Conservation (phyloP, 2,797 vertebrate species). For the Chelonia mydas region DNA sequence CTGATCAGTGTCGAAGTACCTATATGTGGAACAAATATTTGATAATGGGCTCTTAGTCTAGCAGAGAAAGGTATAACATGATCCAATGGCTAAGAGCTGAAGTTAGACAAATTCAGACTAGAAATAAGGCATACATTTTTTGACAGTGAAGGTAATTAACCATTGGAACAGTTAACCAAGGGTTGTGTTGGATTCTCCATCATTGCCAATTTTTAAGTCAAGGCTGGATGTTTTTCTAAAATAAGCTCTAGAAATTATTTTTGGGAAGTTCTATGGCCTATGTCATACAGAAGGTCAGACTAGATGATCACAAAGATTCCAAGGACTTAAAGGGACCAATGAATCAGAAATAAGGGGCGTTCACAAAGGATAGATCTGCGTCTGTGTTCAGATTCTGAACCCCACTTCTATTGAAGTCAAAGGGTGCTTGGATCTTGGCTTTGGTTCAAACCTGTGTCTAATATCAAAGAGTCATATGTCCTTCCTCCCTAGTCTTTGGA, state of each 20-base stretch:
- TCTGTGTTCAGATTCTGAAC: neutral
- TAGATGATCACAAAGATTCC: neutral
- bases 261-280: neutral
- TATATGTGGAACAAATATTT: no score
- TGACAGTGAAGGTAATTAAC: neutral
- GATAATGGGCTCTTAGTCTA: neutral
- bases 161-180: neutral
- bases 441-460: neutral
- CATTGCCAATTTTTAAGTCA: no score
- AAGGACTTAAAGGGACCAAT: neutral
- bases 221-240: neutral
- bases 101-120: neutral
- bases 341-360: neutral
- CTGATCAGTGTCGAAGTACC: no score
- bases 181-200: neutral
- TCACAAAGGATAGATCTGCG: neutral
- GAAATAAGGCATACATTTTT: neutral
- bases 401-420: neutral
- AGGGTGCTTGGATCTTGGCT: neutral
- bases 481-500: neutral
- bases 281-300: neutral
- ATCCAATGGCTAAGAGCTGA: neutral
- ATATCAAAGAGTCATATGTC: slow-evolving; percentile 28
- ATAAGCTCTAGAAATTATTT: neutral
- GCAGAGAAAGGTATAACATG: neutral